Evolutionary conservation across 2,113 vertebrate species (phyloP), one percentile per base, ranked within the genome.

Genomic region (Upupa epops): DNA sequence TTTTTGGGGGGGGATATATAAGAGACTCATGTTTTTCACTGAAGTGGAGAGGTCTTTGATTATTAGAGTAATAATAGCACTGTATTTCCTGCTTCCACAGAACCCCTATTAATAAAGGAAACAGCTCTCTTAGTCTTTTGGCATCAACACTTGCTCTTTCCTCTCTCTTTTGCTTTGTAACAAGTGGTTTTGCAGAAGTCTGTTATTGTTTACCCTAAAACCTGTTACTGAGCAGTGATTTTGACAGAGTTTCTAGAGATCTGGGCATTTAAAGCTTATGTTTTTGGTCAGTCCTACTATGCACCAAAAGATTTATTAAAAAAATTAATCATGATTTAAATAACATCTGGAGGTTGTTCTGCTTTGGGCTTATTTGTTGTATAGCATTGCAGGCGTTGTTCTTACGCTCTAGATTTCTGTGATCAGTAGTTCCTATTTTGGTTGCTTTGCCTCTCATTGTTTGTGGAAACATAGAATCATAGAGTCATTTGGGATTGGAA

Each of bases 51-150:
- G 76, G 45, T 58, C 63, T 76, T 55, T 96, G 83, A 68, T 83
- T 79, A 94, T 87, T 94, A 72, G n/a, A 28, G 58, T 87, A 93
- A 87, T 64, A 92, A 86, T 69, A 89, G 26, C 66, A 31, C 64
- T 80, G 45, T 28, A 9, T 70, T 80, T 95, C 63, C 66, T 66
- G 63, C 49, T 79, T 93, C 80, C 13, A 52, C 3, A 22, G 63
- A 88, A 59, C 48, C 49, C 15, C 18, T 68, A 82, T 91, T 61
- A 71, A 25, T 75, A 86, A 86, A 81, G 90, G 88, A 93, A 94
- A 63, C 0, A 4, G 15, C 34, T 31, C 36, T 69, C 45, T 71
- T 48, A 25, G 11, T 75, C 51, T 90, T 58, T 54, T 88, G 61
- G 70, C 76, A 86, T 79, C 28, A 58, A 31, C 21, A 7, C 9